Evolutionary conservation across 2,888 invertebrate genomes (phyloP).

Genomic region (Macroteleia sp.): DNA sequence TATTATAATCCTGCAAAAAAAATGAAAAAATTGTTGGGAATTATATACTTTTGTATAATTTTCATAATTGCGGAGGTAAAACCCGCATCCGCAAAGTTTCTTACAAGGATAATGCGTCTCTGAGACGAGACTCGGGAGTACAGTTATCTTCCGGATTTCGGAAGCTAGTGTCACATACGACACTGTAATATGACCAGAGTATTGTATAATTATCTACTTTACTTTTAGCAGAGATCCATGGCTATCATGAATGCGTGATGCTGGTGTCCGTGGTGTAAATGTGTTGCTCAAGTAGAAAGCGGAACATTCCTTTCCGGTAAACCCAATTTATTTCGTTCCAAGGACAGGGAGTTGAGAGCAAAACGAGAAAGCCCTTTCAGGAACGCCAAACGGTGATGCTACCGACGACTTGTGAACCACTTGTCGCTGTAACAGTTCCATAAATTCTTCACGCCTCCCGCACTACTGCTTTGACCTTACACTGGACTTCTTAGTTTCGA

Average conservation of each 20-base stretch:
- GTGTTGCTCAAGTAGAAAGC: conserved; percentile 55
- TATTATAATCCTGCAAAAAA: too few relatives aligned
- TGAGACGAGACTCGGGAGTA: too few relatives aligned
- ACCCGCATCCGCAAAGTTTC: too few relatives aligned
- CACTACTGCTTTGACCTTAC: conserved; percentile 67
- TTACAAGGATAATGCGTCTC: too few relatives aligned
- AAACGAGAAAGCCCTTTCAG: conserved; percentile 77
- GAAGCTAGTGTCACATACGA: conserved; percentile 46
- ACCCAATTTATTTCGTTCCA: conserved; percentile 82
- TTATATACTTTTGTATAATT: too few relatives aligned
- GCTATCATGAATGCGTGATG: conserved; percentile 20
- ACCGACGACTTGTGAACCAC: conserved; percentile 87
- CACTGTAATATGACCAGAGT: conserved; percentile 29
- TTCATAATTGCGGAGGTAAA: too few relatives aligned
- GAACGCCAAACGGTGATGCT: conserved; percentile 86
- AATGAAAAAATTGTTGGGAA: too few relatives aligned
- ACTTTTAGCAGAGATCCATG: conserved; percentile 43
- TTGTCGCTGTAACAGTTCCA: conserved; percentile 87
- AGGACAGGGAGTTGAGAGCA: conserved; percentile 75
- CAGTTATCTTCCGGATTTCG: conserved; percentile 30
- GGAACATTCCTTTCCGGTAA: conserved; percentile 71
- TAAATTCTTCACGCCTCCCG: conserved; percentile 85
- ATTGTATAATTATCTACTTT: conserved; percentile 62
- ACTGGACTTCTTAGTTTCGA: conserved; percentile 69
- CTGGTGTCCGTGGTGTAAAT: conserved; percentile 52